Evolutionary conservation across 64 coral and sea anemone species (phyloP), one percentile per base, ranked within the genome.

Genomic region (Actinia equina): DNA sequence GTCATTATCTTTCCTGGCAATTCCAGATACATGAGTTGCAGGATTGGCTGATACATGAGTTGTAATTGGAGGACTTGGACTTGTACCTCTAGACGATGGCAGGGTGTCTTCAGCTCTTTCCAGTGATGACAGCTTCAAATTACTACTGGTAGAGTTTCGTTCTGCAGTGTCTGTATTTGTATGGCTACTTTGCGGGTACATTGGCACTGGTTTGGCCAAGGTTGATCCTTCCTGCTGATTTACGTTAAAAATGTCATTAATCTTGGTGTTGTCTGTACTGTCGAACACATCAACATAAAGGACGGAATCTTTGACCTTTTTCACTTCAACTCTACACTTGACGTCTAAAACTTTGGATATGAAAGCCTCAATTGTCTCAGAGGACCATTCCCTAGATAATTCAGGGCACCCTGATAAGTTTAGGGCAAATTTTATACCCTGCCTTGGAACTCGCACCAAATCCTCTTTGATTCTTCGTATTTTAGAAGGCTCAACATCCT

Each of bases 391-490:
- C 1, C 44, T 85, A 13, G 85, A 61, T 5, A 65, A 11, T 61
- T 65, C 67, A 52, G 60, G 59, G 58, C 85, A 84, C 41, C 51
- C 51, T 56, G 92, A 58, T 14, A 64, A 84, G 84, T 92, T 4
- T n/a, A 98, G 86, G 17, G 90, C 84, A 60, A 91, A 89, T 42
- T 93, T 95, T 16, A 94, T 46, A 51, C 93, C 96, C 92, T 95
- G 96, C 41, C 74, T 90, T 17, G 93, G 93, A 82, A 98, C 52
- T 79, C 4, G 20, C 0, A 58, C 85, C 56, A 98, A 89, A 13
- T 69, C 88, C 15, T 90, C 88, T 17, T 86, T 89, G 49, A 98
- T 95, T 52, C 83, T 84, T 19, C 96, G 88, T 23, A 95, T 62
- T 62, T 82, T 90, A 22, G 89, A 69, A 51, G 92, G 46, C 67